A percentile compares a stretch with the other conserved stretches of the same genome.
phyloP scores from a whole-genome alignment of 2,888 invertebrate species.

The Odontocolon sp. region DNA sequence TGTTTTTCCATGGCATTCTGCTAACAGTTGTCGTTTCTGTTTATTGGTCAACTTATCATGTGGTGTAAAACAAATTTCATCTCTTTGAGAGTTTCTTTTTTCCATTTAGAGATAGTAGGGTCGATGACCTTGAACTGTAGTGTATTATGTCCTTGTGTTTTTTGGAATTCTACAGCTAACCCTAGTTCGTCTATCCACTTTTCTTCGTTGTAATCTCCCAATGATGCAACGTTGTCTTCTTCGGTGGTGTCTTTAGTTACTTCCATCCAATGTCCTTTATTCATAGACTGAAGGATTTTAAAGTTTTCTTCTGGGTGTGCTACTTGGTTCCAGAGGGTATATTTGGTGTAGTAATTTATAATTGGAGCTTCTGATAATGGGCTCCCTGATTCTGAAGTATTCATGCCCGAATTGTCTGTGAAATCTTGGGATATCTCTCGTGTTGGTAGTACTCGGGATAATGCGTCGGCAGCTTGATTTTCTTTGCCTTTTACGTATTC shows the following conservation, averaged over 20 bases:
- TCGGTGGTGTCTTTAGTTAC: no score
- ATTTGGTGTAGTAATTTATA: no score
- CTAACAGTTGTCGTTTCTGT: neutral
- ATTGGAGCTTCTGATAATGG: no score
- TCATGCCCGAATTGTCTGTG: no score
- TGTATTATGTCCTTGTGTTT: neutral
- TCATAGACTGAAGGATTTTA: no score
- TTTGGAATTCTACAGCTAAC: neutral
- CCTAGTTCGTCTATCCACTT: neutral
- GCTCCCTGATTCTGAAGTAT: no score
- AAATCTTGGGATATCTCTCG: neutral
- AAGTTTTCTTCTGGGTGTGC: no score
- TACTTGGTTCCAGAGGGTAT: no score
- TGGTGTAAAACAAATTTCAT: neutral
- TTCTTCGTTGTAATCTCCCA: neutral
- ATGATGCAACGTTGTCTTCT: neutral
- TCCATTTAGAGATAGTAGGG: neutral
- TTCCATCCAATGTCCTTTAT: no score
- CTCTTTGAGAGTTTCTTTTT: neutral
- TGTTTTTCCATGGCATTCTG: neutral
- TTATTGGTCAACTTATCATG: neutral
- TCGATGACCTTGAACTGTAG: neutral
- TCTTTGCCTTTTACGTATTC: conserved; percentile 67
- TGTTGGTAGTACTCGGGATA: conserved; percentile 34
- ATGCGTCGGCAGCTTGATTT: conserved; percentile 70